Evolutionary conservation across 2,797 vertebrate species (phyloP), one percentile per base, ranked within the genome.

Genomic region (Danio tinwini): DNA sequence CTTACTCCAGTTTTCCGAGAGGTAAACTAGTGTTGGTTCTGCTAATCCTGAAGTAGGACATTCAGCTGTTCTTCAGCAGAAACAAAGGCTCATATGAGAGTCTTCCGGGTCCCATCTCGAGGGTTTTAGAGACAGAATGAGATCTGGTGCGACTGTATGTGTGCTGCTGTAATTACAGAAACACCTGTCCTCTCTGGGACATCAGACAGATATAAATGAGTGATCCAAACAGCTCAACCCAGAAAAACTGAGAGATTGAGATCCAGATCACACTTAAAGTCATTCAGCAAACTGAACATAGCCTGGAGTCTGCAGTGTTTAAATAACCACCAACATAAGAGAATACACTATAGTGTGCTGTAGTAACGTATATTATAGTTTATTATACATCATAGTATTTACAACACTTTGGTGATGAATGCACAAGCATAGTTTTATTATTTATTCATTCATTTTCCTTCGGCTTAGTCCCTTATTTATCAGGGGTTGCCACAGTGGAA

Each of bases 111-210:
- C 45, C 61, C 6, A 2, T n/a, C 14, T 0, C 16, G 21, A 50
- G 47, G 5, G 39, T 45, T 4, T 12, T 0, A 9, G 67, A 45
- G 80, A 47, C 53, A 70, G 65, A 61, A 76, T 76, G 67, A 70
- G 76, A 50, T 39, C 76, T 50, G 10, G 11, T 77, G 55, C 52
- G n/a, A 5, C 1, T 69, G 47, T 50, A 9, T 52, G 65, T 45
- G 58, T 65, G 42, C 56, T 13, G 40, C 61, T 58, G 69, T 71
- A 85, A 63, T 74, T 82, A 78, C 77, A 50, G 53, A 49, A 17
- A 61, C 47, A 80, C 53, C 69, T 63, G 59, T 47, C 52, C 58
- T 74, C 52, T 80, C 63, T 47, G 45, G 53, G 65, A 78, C 53
- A 58, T n/a, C 42, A 21, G 4, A 47, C 52, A 0, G 40, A 58